A percentile compares a stretch with the other conserved stretches of the same genome.
Conservation (phyloP, 2,797 vertebrate genomes). For the Centropyge bicolor region DNA sequence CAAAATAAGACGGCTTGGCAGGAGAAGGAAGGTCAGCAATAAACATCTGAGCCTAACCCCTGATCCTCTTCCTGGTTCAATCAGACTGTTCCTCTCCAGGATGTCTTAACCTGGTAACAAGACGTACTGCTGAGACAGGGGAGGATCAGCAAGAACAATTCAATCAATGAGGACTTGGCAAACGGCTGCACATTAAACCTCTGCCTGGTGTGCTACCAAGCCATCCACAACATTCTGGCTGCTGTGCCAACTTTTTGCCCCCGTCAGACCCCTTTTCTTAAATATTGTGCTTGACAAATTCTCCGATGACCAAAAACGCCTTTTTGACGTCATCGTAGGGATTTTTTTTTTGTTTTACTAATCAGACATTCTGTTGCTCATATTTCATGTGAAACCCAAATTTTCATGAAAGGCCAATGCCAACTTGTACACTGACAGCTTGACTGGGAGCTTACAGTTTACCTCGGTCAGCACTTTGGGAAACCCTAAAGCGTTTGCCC, state of each 20-base stretch:
- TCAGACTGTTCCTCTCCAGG: slow-evolving; percentile 56
- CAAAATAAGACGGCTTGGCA: slow-evolving; percentile 79
- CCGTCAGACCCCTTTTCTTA: neutral
- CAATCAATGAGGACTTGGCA: slow-evolving; percentile 44
- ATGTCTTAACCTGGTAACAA: slow-evolving; percentile 60
- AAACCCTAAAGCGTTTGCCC: slow-evolving; percentile 51
- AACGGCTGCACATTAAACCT: slow-evolving; percentile 15
- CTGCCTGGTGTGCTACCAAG: slow-evolving; percentile 2
- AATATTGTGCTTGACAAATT: neutral
- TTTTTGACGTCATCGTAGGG: neutral
- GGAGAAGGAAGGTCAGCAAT: slow-evolving; percentile 75
- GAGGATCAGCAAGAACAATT: slow-evolving; percentile 42
- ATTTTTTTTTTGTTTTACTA: slow-evolving; percentile 26
- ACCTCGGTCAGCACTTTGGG: slow-evolving; percentile 47
- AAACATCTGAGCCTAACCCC: slow-evolving; percentile 73
- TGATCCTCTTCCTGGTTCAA: slow-evolving; percentile 72
- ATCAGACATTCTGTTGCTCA: slow-evolving; percentile 13
- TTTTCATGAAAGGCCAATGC: slow-evolving; percentile 20
- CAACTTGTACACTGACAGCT: slow-evolving; percentile 15
- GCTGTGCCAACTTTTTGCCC: neutral
- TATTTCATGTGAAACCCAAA: slow-evolving; percentile 21
- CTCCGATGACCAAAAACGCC: slow-evolving; percentile 18
- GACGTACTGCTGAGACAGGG: slow-evolving; percentile 16
- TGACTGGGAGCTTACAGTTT: slow-evolving; percentile 28
- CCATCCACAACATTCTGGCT: slow-evolving; percentile 11